Evolutionary conservation across 1,140 invertebrate genomes (phyloP).

Genomic region (Scaptomyza montana): DNA sequence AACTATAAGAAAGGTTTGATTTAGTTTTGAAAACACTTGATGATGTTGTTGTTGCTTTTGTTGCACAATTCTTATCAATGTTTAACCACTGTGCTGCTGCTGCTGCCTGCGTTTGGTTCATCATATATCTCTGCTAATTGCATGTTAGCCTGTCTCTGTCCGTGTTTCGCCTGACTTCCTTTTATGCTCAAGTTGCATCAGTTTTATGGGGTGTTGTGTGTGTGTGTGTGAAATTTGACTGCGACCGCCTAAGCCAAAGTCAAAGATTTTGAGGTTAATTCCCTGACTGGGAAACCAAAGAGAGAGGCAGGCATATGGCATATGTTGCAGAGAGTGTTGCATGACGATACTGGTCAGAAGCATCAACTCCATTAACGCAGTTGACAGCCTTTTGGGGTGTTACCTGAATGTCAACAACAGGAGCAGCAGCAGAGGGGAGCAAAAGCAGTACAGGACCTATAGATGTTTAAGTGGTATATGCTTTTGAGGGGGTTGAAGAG

Average conservation of each 20-base stretch:
- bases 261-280: constrained; percentile 37
- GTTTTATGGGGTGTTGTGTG: constrained; percentile 1
- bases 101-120: background rate
- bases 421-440: background rate
- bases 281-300: background rate
- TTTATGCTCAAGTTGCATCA: constrained; percentile 11
- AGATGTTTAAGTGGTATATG: background rate
- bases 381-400: constrained; percentile 52
- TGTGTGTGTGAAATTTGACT: constrained; percentile 7
- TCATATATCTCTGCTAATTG: constrained; percentile 23
- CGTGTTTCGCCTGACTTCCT: background rate
- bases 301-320: background rate
- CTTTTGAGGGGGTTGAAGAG: background rate
- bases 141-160: constrained; percentile 8
- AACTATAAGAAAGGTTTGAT: no score
- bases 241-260: constrained; percentile 9
- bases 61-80: background rate
- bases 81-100: background rate
- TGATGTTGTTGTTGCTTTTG: background rate
- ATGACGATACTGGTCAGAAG: constrained; percentile 23
- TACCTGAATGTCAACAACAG: constrained; percentile 32
- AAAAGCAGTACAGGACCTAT: no score
- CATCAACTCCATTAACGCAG: constrained; percentile 63
- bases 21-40: no score
- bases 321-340: background rate